These are phyloP conservation scores for Tribolium castaneum DNA, from an alignment of 1,140 invertebrate genomes.

Conservation along the genomic window DNA sequence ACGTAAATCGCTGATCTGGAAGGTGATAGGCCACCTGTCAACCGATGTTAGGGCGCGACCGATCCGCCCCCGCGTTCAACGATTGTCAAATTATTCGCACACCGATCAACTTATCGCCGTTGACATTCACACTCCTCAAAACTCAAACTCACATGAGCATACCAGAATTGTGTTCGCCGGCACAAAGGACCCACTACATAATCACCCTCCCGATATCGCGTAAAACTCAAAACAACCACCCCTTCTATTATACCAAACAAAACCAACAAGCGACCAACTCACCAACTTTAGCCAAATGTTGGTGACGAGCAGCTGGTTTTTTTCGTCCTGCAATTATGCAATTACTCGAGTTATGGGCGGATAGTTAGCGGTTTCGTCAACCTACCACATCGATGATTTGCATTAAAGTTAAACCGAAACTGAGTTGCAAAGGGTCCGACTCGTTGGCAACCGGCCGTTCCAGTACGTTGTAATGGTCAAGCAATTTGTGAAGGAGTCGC, in stretches of 20 bases:
- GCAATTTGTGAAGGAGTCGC: conserved; percentile 90
- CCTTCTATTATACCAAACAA: background rate
- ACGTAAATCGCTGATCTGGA: conserved; percentile 35
- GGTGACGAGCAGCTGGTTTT: conserved; percentile 87
- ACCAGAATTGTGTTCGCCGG: conserved; percentile 6
- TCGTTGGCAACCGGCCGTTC: conserved; percentile 82
- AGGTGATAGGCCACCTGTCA: conserved; percentile 38
- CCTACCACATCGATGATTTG: conserved; percentile 99
- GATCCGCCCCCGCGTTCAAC: conserved; percentile 11
- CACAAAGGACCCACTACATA: conserved; percentile 25
- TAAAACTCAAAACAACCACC: conserved; percentile 1
- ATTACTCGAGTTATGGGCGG: conserved; percentile 57
- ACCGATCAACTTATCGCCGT: conserved; percentile 37
- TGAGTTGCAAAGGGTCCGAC: conserved; percentile 94
- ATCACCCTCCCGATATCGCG: conserved; percentile 1
- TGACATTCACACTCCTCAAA: conserved; percentile 41
- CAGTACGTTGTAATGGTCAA: conserved; percentile 96
- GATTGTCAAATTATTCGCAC: conserved; percentile 44
- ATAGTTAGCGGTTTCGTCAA: conserved; percentile 53
- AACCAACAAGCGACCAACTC: conserved; percentile 66
- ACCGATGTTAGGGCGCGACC: conserved; percentile 23
- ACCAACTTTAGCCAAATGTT: conserved; percentile 89
- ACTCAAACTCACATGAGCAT: conserved; percentile 28
- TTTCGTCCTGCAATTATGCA: conserved; percentile 84
- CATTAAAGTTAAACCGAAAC: conserved; percentile 97